Evolutionary conservation across 2,888 invertebrate species (phyloP), one percentile per base, ranked within the genome.

Genomic region (Andrena trimmerana): DNA sequence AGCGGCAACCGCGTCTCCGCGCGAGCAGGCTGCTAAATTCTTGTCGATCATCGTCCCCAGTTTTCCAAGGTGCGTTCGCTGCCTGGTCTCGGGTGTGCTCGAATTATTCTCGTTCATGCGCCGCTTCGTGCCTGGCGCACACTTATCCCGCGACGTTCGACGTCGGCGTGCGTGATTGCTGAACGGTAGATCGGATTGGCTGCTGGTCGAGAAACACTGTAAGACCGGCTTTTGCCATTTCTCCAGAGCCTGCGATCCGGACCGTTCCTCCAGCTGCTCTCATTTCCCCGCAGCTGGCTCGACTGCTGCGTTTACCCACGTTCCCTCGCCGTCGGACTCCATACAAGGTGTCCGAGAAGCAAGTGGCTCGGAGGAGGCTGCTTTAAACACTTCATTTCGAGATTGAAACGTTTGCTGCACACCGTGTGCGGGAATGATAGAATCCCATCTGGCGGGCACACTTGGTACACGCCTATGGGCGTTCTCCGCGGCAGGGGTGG

Each of bases 171-270:
- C 82, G 68, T 75, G 81, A 82, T 81, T 75, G 63, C 81, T 63
- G 81, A 81, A 82, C 81, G 74, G 71, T 75, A 82, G 82, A 82
- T 82, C 81, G 82, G 81, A 81, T 82, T 82, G 75, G 70, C 54
- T 65, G 59, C 36, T 8, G 33, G 59, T 50, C 69, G 72, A 52
- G 63, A 67, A 81, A 75, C 70, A 70, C 63, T 36, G 57, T 63
- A 81, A 81, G 82, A 81, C 71, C 81, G 68, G 81, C 69, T 72
- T 72, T 72, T 63, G 42, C n/a, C 50, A 42, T 67, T 65, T 42
- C 78, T 24, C 63, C 24, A 7, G n/a, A 59, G 42, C 59, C 70
- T 20, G 52, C 81, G n/a, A 81, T 81, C 78, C 73, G 48, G 59
- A 81, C 67, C 59, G 79, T 62, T 81, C 54, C 80, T 79, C 52